Evolutionary conservation across 2,888 invertebrate species (phyloP).

Genomic region (Biston stratarius): DNA sequence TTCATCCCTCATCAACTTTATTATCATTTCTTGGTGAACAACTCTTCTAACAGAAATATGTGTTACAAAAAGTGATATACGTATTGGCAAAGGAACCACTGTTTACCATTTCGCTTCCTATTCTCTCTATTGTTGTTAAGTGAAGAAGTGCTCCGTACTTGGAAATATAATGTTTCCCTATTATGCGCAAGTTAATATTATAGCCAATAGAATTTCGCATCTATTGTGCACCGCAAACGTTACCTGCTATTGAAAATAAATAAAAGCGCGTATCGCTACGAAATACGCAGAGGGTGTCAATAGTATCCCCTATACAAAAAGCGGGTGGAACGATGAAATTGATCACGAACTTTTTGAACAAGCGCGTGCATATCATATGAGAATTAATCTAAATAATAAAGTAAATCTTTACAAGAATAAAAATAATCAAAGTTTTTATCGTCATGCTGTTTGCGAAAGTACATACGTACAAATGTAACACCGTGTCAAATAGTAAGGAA

Average conservation of each 20-base stretch:
- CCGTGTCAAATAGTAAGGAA: conserved; percentile 40
- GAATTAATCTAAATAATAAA: not conserved
- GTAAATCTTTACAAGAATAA: conserved; percentile 11
- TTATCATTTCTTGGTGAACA: not conserved
- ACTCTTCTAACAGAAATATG: not conserved
- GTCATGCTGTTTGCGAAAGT: conserved; percentile 16
- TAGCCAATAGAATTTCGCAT: conserved; percentile 78
- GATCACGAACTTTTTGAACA: conserved; percentile 56
- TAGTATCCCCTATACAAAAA: conserved; percentile 62
- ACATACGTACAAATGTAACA: conserved; percentile 26
- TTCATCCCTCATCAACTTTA: not conserved
- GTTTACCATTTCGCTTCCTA: conserved; percentile 84
- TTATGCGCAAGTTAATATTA: conserved; percentile 84
- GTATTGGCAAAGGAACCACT: conserved; percentile 70
- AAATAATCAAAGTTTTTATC: conserved; percentile 15
- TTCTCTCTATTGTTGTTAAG: conserved; percentile 83
- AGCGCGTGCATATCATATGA: not conserved
- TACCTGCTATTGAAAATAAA: conserved; percentile 78
- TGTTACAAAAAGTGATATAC: not conserved
- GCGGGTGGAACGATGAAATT: conserved; percentile 75
- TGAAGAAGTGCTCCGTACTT: conserved; percentile 82
- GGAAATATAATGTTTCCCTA: conserved; percentile 81
- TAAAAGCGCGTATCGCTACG: conserved; percentile 71
- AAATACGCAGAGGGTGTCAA: conserved; percentile 58
- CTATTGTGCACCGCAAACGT: conserved; percentile 73